These are phyloP conservation scores for Chrysina gloriosa DNA, from an alignment of 2,888 invertebrate genomes.

Conservation along the genomic window DNA sequence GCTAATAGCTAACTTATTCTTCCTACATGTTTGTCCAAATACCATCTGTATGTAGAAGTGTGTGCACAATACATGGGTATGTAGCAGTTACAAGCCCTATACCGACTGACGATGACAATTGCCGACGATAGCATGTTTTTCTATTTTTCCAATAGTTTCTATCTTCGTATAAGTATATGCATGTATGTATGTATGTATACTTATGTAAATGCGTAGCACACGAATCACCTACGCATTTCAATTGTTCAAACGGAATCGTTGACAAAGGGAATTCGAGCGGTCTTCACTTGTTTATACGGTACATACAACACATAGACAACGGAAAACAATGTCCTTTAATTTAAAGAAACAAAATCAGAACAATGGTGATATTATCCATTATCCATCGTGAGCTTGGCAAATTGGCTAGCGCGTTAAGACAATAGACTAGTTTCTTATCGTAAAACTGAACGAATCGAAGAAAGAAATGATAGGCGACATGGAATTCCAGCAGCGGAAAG, in stretches of 20 bases:
- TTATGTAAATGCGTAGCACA: constrained; percentile 16
- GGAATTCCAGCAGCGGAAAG: background rate
- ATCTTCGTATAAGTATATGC: background rate
- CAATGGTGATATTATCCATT: constrained; percentile 1
- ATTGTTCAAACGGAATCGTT: constrained; percentile 9
- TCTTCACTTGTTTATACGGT: constrained; percentile 21
- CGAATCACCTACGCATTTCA: constrained; percentile 17
- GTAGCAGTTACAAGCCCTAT: background rate
- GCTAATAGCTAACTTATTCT: too few relatives aligned
- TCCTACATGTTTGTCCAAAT: background rate
- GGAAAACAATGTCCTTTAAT: constrained; percentile 14
- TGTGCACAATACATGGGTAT: background rate
- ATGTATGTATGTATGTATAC: background rate
- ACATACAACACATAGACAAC: background rate
- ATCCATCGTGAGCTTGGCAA: constrained; percentile 12
- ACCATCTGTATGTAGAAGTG: background rate
- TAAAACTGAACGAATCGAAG: background rate
- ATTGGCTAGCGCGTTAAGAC: constrained; percentile 6
- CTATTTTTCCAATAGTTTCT: background rate
- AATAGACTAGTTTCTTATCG: constrained; percentile 15
- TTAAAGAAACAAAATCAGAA: constrained; percentile 7
- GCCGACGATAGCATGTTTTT: background rate
- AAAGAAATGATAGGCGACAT: background rate
- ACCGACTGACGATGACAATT: background rate
- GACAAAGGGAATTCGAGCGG: constrained; percentile 7